Conservation (phyloP, 2,113 vertebrate genomes). For the Oreochromis tanganicae region DNA sequence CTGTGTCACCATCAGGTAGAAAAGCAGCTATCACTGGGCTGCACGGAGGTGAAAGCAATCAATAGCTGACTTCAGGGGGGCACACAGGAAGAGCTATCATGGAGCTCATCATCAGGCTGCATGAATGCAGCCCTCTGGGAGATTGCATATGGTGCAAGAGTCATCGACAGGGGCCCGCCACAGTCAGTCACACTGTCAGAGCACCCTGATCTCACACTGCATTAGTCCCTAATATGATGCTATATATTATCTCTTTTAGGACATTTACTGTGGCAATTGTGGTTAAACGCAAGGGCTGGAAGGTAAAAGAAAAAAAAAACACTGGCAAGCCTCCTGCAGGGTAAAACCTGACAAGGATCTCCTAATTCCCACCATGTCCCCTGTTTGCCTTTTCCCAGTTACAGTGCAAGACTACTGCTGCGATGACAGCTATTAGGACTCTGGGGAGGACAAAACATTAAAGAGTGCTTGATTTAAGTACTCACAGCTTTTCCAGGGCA, state of each 20-base stretch:
- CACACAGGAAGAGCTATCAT: neutral
- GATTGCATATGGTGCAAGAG: neutral
- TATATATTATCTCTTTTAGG: constrained; percentile 26
- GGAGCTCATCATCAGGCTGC: constrained; percentile 36
- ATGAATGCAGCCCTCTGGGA: constrained; percentile 2
- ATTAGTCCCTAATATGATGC: constrained; percentile 6
- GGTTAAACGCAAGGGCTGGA: constrained; percentile 10
- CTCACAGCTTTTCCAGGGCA: constrained; percentile 84
- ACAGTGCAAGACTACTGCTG: neutral
- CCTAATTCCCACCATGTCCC: neutral
- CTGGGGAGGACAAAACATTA: constrained; percentile 27
- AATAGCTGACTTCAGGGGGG: constrained; percentile 31
- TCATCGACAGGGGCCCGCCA: neutral
- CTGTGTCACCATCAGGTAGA: constrained; percentile 18
- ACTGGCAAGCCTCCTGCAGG: neutral
- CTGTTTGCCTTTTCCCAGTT: neutral
- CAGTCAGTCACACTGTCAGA: constrained; percentile 13
- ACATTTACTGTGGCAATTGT: constrained; percentile 17
- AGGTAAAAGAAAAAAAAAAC: neutral
- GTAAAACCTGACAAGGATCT: neutral
- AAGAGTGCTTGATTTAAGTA: constrained; percentile 53
- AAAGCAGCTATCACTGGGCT: constrained; percentile 4
- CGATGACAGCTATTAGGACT: constrained; percentile 38
- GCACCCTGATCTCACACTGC: neutral
- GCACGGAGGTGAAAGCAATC: constrained; percentile 40